These are phyloP conservation scores for Trichonephila clavipes DNA, from an alignment of 1,140 invertebrate genomes.

Conservation along the genomic window DNA sequence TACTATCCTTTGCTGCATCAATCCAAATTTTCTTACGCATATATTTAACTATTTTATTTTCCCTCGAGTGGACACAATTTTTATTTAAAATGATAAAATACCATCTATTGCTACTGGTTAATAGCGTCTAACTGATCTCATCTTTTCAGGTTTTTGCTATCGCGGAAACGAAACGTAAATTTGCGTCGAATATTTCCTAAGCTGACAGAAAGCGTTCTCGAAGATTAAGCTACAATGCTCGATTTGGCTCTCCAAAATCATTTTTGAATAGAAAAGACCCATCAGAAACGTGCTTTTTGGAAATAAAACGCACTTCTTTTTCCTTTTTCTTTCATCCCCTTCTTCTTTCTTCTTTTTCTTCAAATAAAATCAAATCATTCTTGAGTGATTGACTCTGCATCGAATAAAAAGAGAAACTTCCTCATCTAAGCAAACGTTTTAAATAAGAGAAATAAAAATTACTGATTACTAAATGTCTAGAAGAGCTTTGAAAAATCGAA, in stretches of 20 bases:
- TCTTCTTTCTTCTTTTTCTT: neutral
- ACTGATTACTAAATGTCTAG: slow-evolving; percentile 24
- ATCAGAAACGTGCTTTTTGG: slow-evolving; percentile 34
- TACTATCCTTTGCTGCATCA: neutral
- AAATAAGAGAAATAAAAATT: slow-evolving; percentile 24
- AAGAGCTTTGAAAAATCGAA: slow-evolving; percentile 36
- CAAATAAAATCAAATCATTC: slow-evolving; percentile 17
- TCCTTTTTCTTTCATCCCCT: neutral
- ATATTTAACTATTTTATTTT: neutral
- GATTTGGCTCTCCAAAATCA: neutral
- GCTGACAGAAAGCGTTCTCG: neutral
- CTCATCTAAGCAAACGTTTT: slow-evolving; percentile 14
- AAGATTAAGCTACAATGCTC: slow-evolving; percentile 43
- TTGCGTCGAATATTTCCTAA: neutral
- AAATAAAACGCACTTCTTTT: neutral
- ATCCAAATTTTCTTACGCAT: neutral
- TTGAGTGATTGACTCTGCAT: slow-evolving; percentile 14
- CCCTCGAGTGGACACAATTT: neutral
- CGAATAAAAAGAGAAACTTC: neutral
- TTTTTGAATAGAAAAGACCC: neutral
- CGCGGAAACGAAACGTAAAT: slow-evolving; percentile 15
- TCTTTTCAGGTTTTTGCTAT: slow-evolving; percentile 13
- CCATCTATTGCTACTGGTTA: slow-evolving; percentile 26
- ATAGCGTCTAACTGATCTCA: slow-evolving; percentile 1
- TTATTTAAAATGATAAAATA: slow-evolving; percentile 12